Evolutionary conservation across 2,888 invertebrate species (phyloP).

Genomic region (Argyra leucocephala): DNA sequence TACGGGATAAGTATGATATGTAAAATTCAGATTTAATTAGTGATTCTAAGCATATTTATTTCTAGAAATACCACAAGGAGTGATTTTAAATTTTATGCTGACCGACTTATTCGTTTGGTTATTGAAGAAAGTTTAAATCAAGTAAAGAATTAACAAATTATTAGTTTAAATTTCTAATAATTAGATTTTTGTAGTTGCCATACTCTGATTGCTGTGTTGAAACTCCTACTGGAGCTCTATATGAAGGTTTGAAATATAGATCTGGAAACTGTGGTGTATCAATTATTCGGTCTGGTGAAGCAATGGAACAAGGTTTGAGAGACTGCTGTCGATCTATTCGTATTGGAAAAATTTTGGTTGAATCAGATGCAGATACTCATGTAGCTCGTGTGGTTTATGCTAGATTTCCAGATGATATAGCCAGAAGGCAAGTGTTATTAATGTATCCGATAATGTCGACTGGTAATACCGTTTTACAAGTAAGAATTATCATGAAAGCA

Average conservation of each 20-base stretch:
- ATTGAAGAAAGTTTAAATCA: slow-evolving; percentile 98
- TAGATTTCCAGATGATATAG: slow-evolving; percentile 92
- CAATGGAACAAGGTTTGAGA: slow-evolving; percentile 90
- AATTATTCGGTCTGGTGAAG: slow-evolving; percentile 86
- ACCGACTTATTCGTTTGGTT: slow-evolving; percentile 89
- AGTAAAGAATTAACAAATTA: slow-evolving; percentile 40
- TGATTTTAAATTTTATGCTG: slow-evolving; percentile 98
- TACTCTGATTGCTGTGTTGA: slow-evolving; percentile 82
- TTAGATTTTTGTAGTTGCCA: slow-evolving; percentile 45
- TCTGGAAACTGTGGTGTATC: slow-evolving; percentile 98
- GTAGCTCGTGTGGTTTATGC: slow-evolving; percentile 96
- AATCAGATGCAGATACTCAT: slow-evolving; percentile 91
- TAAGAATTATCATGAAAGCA: slow-evolving; percentile 25
- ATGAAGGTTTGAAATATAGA: slow-evolving; percentile 87
- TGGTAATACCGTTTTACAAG: slow-evolving; percentile 86
- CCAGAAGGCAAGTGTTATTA: slow-evolving; percentile 74
- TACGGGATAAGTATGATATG: slow-evolving; percentile 69
- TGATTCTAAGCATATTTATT: slow-evolving; percentile 8
- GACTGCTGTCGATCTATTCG: slow-evolving; percentile 98
- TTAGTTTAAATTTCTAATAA: background rate
- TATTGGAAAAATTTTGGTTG: slow-evolving; percentile 96
- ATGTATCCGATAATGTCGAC: slow-evolving; percentile 99
- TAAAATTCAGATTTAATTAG: slow-evolving; percentile 29
- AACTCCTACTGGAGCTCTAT: slow-evolving; percentile 80
- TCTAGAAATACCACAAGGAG: slow-evolving; percentile 78